Base-by-base conservation (phyloP, 1,140 invertebrate species). In the Mycetomoellerius zeteki region DNA sequence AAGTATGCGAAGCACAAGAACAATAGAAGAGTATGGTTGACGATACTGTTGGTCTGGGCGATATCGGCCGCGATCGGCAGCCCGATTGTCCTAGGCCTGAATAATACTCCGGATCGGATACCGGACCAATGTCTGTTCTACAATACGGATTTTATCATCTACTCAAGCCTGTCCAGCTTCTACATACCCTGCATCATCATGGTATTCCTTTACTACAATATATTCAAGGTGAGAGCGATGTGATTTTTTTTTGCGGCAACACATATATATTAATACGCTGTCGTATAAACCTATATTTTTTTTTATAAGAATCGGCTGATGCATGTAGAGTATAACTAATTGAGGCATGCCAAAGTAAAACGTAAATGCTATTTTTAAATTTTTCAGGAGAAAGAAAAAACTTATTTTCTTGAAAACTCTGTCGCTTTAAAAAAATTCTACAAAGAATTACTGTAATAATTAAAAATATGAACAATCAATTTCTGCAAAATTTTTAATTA, bases 1-100 rank as follows among this genome's bases (percentile, higher is more conserved):
- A 99, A 99, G 95, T 99, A 99, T 96, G 98, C 99, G 67, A 99
- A 99, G 94, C 99, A 99, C 96, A 99, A 99, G 96, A 99, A 99
- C 96, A 99, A 98, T 95, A 97, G 97, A 85, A 97, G 99, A 86
- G 99, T 99, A 56, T 98, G 98, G 97, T 95, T 99, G 93, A 99
- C 99, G 89, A 99, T 99, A 92, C 97, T 97, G n/a, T 95, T 99
- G 85, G 99, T 99, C 27, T 99, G 99, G 99, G 96, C 98, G 86
- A 98, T 99, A 94, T 99, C 99, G 56, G 97, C 97, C 0, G 98
- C 98, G 67, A 99, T 99, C 90, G 99, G 99, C n/a, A 98, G 98
- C 21, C 99, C 99, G 4, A 99, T 99, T 87, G 98, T 99, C 30
- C 96, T 99, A 72, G 99, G 99, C 33, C 96, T 99, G 69, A 99